Conservation (phyloP, 2,888 invertebrate species). For the Chrysina gloriosa region DNA sequence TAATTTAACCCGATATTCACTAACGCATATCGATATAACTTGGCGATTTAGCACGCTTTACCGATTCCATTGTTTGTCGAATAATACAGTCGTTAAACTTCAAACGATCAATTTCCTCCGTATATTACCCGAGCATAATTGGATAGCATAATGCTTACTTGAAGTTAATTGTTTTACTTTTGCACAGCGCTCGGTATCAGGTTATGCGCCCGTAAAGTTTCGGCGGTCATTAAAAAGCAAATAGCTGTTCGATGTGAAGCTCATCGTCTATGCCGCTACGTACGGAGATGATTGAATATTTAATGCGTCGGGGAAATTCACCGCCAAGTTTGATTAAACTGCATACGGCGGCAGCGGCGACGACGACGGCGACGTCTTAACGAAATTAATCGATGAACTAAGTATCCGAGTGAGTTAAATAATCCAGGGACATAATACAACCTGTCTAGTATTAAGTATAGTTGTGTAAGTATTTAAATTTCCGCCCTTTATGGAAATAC, state of each 20-base stretch:
- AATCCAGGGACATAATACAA: too few relatives aligned
- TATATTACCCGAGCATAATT: constrained; percentile 9
- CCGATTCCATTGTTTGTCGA: constrained; percentile 3
- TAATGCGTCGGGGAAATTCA: background rate
- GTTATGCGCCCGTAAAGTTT: background rate
- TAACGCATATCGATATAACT: too few relatives aligned
- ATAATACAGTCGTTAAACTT: constrained; percentile 11
- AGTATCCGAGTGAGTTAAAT: too few relatives aligned
- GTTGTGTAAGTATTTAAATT: too few relatives aligned
- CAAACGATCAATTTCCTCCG: constrained; percentile 5
- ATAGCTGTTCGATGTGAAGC: background rate
- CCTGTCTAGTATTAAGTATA: too few relatives aligned
- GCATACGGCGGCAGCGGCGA: too few relatives aligned
- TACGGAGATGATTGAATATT: background rate
- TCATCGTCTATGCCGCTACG: background rate
- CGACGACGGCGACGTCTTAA: too few relatives aligned
- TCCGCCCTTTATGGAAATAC: too few relatives aligned
- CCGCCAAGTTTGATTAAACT: background rate
- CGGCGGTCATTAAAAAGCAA: constrained; percentile 1
- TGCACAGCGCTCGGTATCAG: background rate
- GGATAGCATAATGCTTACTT: background rate
- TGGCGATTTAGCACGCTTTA: too few relatives aligned
- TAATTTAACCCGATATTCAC: too few relatives aligned
- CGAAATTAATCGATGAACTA: too few relatives aligned
- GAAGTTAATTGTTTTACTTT: constrained; percentile 15